Conservation (phyloP, 53 echinoderm and acorn worm genomes). For the Arbacia lixula region DNA sequence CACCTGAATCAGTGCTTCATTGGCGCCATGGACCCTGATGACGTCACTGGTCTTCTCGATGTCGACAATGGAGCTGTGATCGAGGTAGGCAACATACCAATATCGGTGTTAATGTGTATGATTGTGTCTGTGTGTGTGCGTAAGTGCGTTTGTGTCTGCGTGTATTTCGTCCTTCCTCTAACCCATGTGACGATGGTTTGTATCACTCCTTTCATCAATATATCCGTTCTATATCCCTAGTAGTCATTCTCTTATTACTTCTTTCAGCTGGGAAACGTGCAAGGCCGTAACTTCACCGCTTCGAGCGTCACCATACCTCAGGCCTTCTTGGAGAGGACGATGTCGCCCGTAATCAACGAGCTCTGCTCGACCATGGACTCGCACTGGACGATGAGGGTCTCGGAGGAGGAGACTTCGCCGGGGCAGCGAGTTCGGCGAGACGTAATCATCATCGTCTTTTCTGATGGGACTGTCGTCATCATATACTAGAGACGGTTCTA, state of each 20-base stretch:
- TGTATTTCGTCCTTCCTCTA: too few relatives aligned
- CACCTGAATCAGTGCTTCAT: neutral
- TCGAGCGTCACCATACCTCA: neutral
- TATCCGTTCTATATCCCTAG: too few relatives aligned
- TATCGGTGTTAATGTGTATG: too few relatives aligned
- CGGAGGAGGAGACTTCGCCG: neutral
- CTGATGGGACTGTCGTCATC: neutral
- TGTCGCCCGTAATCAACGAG: slow-evolving; percentile 3
- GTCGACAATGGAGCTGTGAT: neutral
- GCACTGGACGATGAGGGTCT: neutral
- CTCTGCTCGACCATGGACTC: slow-evolving; percentile 14
- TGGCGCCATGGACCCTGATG: neutral
- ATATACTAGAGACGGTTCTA: too few relatives aligned
- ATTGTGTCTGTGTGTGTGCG: too few relatives aligned
- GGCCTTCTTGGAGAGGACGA: neutral
- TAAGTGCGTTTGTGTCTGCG: too few relatives aligned
- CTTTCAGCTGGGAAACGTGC: neutral
- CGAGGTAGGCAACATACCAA: slow-evolving; percentile 11
- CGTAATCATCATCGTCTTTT: neutral
- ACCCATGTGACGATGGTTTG: too few relatives aligned
- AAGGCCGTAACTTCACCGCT: neutral
- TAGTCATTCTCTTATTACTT: too few relatives aligned
- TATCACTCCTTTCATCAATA: too few relatives aligned
- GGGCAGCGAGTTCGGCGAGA: neutral
- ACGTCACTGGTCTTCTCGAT: neutral